These are phyloP conservation scores for Campaea margaritaria DNA, from an alignment of 2,888 invertebrate species.

Conservation along the genomic window DNA sequence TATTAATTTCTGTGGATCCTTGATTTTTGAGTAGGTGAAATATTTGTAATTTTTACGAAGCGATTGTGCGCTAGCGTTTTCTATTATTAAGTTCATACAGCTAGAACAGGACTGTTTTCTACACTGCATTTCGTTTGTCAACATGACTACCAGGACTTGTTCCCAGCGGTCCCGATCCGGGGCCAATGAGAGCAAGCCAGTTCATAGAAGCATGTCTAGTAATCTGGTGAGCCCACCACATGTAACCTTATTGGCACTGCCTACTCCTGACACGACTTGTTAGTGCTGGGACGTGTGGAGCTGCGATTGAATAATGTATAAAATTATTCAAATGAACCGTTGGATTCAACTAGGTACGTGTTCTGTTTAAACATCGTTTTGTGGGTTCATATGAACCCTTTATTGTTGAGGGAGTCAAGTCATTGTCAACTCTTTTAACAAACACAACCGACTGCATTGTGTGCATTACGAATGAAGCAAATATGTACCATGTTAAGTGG, in stretches of 20 bases:
- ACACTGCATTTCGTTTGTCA: no score
- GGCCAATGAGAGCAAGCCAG: no score
- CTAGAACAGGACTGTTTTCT: no score
- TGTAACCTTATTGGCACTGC: background rate
- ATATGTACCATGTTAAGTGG: no score
- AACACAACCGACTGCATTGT: conserved; percentile 9
- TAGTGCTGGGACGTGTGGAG: background rate
- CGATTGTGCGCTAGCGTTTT: no score
- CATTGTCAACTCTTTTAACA: conserved; percentile 4
- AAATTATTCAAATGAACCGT: conserved; percentile 13
- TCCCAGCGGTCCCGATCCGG: no score
- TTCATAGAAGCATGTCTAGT: no score
- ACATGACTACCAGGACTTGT: no score
- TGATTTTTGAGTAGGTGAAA: no score
- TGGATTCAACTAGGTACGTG: background rate
- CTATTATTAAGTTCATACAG: no score
- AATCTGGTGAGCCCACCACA: background rate
- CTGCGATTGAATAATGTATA: conserved; percentile 17
- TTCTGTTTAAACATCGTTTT: background rate
- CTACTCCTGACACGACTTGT: background rate
- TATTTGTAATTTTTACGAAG: no score
- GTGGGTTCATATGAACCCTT: conserved; percentile 4
- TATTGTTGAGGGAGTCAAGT: conserved; percentile 7
- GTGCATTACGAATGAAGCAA: background rate
- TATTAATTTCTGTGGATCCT: no score